Evolutionary conservation across 2,113 vertebrate species (phyloP).

Genomic region (Oceanodroma tethys): DNA sequence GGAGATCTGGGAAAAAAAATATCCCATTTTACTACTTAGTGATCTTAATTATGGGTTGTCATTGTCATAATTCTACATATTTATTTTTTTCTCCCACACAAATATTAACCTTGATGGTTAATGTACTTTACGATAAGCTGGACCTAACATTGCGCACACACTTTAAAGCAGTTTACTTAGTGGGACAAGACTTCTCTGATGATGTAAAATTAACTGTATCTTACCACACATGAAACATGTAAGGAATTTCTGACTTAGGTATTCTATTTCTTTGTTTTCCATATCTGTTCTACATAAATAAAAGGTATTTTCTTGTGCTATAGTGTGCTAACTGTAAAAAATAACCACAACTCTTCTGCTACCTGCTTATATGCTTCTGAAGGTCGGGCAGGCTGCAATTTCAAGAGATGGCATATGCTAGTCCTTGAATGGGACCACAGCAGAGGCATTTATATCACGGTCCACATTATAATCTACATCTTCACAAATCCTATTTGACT

Average conservation of each 20-base stretch:
- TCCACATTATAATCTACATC: background rate
- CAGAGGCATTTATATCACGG: background rate
- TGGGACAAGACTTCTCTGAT: background rate
- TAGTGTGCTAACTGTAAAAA: background rate
- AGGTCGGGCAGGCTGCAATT: background rate
- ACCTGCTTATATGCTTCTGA: background rate
- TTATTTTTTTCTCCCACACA: background rate
- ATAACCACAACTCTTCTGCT: background rate
- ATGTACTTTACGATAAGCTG: background rate
- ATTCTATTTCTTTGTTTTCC: background rate
- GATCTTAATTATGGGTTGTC: constrained; percentile 16
- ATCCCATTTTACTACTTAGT: background rate
- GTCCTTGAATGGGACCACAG: background rate
- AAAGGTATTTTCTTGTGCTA: background rate
- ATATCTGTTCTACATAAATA: background rate
- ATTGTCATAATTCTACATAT: constrained; percentile 2
- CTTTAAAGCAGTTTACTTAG: background rate
- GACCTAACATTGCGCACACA: background rate
- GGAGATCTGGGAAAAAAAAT: background rate
- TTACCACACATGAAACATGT: background rate
- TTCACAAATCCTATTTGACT: background rate
- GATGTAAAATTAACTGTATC: background rate
- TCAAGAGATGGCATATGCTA: background rate
- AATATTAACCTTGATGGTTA: background rate
- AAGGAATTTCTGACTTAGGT: background rate